phyloP scores from a whole-genome alignment of 2,113 vertebrate genomes.

The Falcunculus frontatus region DNA sequence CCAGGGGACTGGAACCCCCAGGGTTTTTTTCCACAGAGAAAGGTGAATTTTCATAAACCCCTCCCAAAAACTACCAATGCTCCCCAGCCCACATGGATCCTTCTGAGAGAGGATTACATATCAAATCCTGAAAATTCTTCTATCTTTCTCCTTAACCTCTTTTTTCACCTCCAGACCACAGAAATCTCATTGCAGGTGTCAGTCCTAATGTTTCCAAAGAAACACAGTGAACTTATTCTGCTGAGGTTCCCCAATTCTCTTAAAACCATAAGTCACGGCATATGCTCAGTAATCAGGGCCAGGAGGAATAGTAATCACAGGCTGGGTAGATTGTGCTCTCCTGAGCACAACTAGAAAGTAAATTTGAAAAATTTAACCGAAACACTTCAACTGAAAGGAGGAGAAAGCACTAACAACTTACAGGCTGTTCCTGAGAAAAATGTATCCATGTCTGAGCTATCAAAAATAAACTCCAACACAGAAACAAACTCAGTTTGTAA shows the following conservation, averaged over 20 bases:
- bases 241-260: neutral
- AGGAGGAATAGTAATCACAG: neutral
- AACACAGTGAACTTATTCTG: neutral
- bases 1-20: rapidly evolving
- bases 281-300: neutral
- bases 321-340: neutral
- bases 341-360: neutral
- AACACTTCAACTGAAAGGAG: neutral
- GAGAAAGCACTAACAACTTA: neutral
- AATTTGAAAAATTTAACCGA: neutral
- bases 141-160: neutral
- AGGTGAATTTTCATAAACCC: neutral
- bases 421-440: neutral
- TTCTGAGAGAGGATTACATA: neutral
- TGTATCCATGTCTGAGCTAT: neutral
- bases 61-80: neutral
- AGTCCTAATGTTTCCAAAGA: neutral
- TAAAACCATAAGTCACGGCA: rapidly evolving
- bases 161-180: neutral
- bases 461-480: neutral
- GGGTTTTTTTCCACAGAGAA: neutral
- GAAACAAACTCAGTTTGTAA: neutral
- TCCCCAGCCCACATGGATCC: neutral
- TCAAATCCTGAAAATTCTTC: neutral
- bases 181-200: neutral